Percentiles rank a stretch among this genome's conserved stretches.
phyloP scores from a whole-genome alignment of 1,140 invertebrate species.

The Drosophila auraria region DNA sequence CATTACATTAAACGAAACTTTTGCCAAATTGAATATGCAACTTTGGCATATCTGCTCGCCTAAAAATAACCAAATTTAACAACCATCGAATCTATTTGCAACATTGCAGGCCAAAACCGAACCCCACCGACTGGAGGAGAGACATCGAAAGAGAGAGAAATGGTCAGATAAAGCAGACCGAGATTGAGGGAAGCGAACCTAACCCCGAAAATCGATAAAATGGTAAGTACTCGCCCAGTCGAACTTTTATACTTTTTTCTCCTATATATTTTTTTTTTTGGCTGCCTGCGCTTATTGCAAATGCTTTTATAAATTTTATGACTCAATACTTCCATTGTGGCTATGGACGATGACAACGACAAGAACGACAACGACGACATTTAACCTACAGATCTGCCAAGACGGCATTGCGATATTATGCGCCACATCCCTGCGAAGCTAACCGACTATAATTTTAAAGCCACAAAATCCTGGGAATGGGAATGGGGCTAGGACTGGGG shows the following conservation, averaged over 20 bases:
- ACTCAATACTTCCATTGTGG: conserved; percentile 72
- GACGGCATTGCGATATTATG: conserved; percentile 55
- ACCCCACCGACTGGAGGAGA: conserved; percentile 8
- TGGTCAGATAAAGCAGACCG: conserved; percentile 16
- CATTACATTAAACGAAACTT: conserved; percentile 48
- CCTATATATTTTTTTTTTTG: conserved; percentile 26
- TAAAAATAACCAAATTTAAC: conserved; percentile 54
- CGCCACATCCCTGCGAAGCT: conserved; percentile 62
- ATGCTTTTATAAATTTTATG: conserved; percentile 82
- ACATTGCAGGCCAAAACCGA: conserved; percentile 60
- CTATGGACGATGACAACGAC: conserved; percentile 42
- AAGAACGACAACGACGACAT: conserved; percentile 56
- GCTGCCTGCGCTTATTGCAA: conserved; percentile 71
- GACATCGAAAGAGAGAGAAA: background rate
- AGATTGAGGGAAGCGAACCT: conserved; percentile 28
- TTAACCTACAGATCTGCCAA: conserved; percentile 66
- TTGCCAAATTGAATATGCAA: conserved; percentile 46
- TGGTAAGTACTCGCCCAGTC: conserved; percentile 71
- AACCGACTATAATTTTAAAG: conserved; percentile 80
- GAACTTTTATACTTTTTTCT: conserved; percentile 19
- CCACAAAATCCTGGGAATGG: conserved; percentile 52
- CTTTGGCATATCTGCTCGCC: conserved; percentile 50
- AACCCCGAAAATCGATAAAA: conserved; percentile 76
- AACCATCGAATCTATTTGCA: conserved; percentile 62
- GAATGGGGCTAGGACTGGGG: too few species aligned